Evolutionary conservation across 2,113 vertebrate species (phyloP).

Genomic region (Crotalus helleri): DNA sequence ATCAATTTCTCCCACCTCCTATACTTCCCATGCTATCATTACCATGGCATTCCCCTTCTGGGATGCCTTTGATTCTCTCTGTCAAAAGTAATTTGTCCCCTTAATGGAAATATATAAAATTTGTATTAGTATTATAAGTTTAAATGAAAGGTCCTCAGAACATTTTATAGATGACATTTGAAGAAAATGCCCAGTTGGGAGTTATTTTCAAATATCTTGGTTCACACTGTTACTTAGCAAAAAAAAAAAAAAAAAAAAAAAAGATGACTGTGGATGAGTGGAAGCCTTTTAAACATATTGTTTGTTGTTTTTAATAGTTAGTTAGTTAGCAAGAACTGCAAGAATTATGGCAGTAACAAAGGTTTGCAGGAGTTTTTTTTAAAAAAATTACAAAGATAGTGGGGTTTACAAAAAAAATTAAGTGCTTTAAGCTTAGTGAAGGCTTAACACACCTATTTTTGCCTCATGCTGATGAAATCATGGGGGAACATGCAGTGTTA

Average conservation of each 20-base stretch:
- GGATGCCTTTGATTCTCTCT: slow-evolving; percentile 59
- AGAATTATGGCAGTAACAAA: not conserved
- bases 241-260: slow-evolving; percentile 42
- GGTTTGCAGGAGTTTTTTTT: not conserved
- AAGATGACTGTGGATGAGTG: not conserved
- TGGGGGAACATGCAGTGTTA: not conserved
- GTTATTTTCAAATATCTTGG: slow-evolving; percentile 59
- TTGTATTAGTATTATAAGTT: slow-evolving; percentile 63
- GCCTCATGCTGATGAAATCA: not conserved
- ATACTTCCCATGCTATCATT: slow-evolving; percentile 64
- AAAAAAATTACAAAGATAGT: not conserved
- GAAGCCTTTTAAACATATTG: not conserved
- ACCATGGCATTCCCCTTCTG: slow-evolving; percentile 57
- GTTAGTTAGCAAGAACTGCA: not conserved
- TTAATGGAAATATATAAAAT: slow-evolving; percentile 68
- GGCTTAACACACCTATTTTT: not conserved
- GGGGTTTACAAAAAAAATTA: not conserved
- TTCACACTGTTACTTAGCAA: slow-evolving; percentile 46
- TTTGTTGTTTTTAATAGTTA: not conserved
- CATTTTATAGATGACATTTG: slow-evolving; percentile 46
- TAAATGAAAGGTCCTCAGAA: slow-evolving; percentile 54
- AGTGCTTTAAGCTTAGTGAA: not conserved
- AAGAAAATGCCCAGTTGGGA: not conserved
- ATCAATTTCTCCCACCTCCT: slow-evolving; percentile 62
- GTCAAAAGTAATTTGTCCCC: slow-evolving; percentile 66